phyloP scores from a whole-genome alignment of 2,113 vertebrate species.

The Pachyramphus minor region DNA sequence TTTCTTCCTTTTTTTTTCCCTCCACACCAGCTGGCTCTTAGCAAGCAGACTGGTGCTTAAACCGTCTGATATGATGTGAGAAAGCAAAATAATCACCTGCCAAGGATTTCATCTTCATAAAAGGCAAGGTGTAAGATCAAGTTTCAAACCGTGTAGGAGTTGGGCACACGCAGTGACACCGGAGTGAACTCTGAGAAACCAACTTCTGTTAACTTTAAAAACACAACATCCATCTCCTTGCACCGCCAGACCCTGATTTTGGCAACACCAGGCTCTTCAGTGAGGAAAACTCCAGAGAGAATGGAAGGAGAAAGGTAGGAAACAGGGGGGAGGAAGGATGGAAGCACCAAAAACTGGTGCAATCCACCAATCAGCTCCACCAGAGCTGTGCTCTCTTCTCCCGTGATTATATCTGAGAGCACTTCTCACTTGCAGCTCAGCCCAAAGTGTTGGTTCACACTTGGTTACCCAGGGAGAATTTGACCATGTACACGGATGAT shows the following conservation, averaged over 20 bases:
- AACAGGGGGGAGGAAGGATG: not conserved
- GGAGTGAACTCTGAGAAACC: slow-evolving; percentile 49
- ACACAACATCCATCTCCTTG: slow-evolving; percentile 60
- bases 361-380: not conserved
- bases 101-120: slow-evolving; percentile 64
- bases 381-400: not conserved
- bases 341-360: not conserved
- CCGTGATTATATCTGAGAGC: not conserved
- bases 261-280: not conserved
- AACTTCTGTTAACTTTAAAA: slow-evolving; percentile 52
- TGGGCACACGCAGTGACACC: slow-evolving; percentile 25
- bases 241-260: not conserved
- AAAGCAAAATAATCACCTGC: slow-evolving; percentile 77
- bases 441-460: slow-evolving; percentile 39
- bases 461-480: slow-evolving; percentile 43
- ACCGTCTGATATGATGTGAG: slow-evolving; percentile 58
- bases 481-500: not conserved
- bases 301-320: not conserved
- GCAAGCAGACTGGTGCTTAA: slow-evolving; percentile 45
- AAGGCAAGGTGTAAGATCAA: slow-evolving; percentile 63
- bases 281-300: not conserved
- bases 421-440: not conserved
- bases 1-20: not conserved
- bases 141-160: slow-evolving; percentile 63
- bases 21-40: slow-evolving; percentile 59